phyloP scores from a whole-genome alignment of 1,140 invertebrate species.

The Carcinoscorpius rotundicauda region DNA sequence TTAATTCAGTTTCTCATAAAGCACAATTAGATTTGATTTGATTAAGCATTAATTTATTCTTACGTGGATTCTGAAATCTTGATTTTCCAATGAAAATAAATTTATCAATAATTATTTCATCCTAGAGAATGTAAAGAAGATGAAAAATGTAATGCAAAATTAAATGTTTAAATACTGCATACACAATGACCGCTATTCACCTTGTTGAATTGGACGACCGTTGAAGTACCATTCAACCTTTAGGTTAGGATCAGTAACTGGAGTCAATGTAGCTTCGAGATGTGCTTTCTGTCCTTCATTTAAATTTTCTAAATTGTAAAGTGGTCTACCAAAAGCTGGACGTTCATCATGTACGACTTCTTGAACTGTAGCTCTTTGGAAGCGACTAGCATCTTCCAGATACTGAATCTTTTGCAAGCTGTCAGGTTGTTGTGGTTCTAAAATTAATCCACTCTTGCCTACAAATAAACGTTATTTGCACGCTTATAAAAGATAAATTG shows the following conservation, averaged over 20 bases:
- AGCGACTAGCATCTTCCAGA: constrained; percentile 72
- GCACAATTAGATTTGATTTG: too few relatives aligned
- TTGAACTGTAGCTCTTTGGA: constrained; percentile 53
- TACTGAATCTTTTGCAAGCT: constrained; percentile 82
- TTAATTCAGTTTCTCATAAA: too few relatives aligned
- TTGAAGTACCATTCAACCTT: constrained; percentile 91
- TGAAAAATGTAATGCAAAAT: too few relatives aligned
- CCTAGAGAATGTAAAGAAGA: too few relatives aligned
- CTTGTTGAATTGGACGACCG: constrained; percentile 74
- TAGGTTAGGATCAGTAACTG: constrained; percentile 90
- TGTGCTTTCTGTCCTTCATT: constrained; percentile 80
- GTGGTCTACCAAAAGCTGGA: constrained; percentile 73
- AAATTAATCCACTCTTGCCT: constrained; percentile 75
- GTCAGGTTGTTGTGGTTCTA: constrained; percentile 89
- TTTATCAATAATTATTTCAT: too few relatives aligned
- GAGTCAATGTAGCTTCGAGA: constrained; percentile 86
- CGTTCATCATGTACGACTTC: constrained; percentile 64
- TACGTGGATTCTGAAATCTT: too few relatives aligned
- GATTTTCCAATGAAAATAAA: too few relatives aligned
- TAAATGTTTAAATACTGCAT: too few relatives aligned
- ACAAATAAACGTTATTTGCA: constrained; percentile 16
- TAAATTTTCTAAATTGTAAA: constrained; percentile 66
- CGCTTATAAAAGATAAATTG: too few relatives aligned
- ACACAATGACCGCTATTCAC: constrained; percentile 27
- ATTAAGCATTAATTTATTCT: too few relatives aligned